Conservation (phyloP, 2,888 invertebrate species). For the Pegoplata infirma region DNA sequence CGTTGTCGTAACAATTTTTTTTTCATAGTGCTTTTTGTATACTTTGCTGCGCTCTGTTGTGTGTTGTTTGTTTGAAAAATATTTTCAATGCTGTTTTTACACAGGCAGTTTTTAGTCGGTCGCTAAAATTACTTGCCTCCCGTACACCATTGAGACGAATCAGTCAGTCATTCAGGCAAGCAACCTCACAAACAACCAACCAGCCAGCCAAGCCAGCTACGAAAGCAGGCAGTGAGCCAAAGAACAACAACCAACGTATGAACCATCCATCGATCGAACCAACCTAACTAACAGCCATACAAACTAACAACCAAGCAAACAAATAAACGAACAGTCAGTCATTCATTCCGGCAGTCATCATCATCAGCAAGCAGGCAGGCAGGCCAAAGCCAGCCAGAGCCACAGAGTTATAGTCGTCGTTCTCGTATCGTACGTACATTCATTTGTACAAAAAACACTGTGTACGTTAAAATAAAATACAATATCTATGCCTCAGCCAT, state of each 20-base stretch:
- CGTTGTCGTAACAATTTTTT: conserved; percentile 56
- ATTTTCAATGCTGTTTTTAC: conserved; percentile 47
- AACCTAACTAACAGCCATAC: conserved; percentile 3
- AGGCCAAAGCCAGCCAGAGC: conserved; percentile 32
- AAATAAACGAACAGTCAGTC: conserved; percentile 13
- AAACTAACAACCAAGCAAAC: conserved; percentile 6
- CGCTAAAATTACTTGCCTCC: conserved; percentile 75
- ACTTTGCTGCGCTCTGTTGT: conserved; percentile 24
- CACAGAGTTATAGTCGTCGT: neutral
- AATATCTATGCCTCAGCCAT: conserved; percentile 41
- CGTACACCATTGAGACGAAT: conserved; percentile 70
- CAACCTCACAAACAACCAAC: conserved; percentile 59
- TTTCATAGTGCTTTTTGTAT: conserved; percentile 36
- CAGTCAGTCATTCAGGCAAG: conserved; percentile 51
- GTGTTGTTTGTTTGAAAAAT: conserved; percentile 53
- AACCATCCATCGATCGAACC: conserved; percentile 40
- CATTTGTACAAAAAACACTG: too few species aligned
- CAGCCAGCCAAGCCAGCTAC: conserved; percentile 53
- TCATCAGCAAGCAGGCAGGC: conserved; percentile 17
- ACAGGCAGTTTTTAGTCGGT: conserved; percentile 66
- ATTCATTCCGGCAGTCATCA: conserved; percentile 41
- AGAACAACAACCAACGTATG: conserved; percentile 53
- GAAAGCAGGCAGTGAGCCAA: conserved; percentile 44
- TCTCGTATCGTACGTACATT: neutral
- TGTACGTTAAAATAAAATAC: conserved; percentile 24